phyloP scores from a whole-genome alignment of 2,113 vertebrate species.

The Istiophorus platypterus region DNA sequence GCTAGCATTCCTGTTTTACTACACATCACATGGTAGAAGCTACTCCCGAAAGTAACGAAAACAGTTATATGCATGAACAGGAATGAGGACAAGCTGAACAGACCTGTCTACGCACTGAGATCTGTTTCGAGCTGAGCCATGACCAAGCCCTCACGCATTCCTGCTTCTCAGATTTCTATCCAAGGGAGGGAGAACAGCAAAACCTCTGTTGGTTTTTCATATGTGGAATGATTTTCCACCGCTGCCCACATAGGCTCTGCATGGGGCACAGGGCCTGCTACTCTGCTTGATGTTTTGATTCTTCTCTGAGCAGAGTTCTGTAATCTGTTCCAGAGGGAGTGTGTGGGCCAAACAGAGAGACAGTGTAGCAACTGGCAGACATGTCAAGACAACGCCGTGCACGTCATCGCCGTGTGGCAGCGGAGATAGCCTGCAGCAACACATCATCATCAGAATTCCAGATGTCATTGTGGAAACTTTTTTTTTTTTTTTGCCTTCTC shows the following conservation, averaged over 20 bases:
- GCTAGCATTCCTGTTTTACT: conserved; percentile 54
- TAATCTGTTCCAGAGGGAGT: conserved; percentile 68
- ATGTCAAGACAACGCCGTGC: conserved; percentile 72
- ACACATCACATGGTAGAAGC: conserved; percentile 22
- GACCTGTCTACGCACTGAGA: conserved; percentile 67
- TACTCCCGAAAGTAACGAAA: conserved; percentile 48
- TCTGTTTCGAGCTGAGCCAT: conserved; percentile 56
- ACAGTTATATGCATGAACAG: conserved; percentile 59
- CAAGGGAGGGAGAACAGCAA: conserved; percentile 66
- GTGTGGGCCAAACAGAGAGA: conserved; percentile 53
- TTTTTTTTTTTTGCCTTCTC: conserved; percentile 22
- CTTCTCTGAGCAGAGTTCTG: conserved; percentile 46
- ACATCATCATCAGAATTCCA: conserved; percentile 58
- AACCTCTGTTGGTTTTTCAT: conserved; percentile 47
- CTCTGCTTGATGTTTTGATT: conserved; percentile 71
- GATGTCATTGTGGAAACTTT: conserved; percentile 62
- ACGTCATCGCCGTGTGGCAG: conserved; percentile 57
- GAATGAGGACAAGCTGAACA: conserved; percentile 79
- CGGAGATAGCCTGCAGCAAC: conserved; percentile 59
- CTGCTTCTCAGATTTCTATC: conserved; percentile 79
- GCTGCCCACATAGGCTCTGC: conserved; percentile 67
- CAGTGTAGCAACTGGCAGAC: conserved; percentile 71
- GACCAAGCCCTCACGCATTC: conserved; percentile 75
- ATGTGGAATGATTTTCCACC: conserved; percentile 71
- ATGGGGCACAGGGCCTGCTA: conserved; percentile 56